These are phyloP conservation scores for Clitarchus hookeri DNA, from an alignment of 2,888 invertebrate genomes.

Conservation along the genomic window DNA sequence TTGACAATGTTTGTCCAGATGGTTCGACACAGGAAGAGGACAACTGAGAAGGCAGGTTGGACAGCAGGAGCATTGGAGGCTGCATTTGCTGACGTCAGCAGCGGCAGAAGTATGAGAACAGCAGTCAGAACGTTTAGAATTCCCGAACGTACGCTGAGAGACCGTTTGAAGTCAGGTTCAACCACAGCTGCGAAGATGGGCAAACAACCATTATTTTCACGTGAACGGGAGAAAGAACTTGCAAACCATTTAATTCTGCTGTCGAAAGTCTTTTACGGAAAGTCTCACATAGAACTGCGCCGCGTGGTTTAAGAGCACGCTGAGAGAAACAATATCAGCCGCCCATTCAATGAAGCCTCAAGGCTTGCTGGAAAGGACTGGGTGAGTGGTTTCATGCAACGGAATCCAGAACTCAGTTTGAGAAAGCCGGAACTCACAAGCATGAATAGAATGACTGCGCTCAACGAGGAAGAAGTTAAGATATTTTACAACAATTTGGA, in stretches of 20 bases:
- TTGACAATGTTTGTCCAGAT: no score
- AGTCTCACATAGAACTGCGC: conserved; percentile 45
- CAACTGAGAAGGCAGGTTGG: conserved; percentile 10
- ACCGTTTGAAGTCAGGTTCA: conserved; percentile 17
- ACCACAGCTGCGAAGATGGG: neutral
- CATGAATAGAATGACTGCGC: conserved; percentile 46
- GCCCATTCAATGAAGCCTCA: conserved; percentile 45
- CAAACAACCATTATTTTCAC: conserved; percentile 41
- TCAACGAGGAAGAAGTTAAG: no score
- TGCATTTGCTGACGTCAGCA: neutral
- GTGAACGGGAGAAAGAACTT: conserved; percentile 44
- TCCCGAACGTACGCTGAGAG: neutral
- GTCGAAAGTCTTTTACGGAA: conserved; percentile 44
- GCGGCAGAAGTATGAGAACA: neutral
- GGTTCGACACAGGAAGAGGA: neutral
- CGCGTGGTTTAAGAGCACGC: conserved; percentile 45
- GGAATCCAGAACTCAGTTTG: conserved; percentile 44
- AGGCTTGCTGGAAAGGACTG: conserved; percentile 47
- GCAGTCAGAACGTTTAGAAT: neutral
- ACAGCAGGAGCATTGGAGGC: neutral
- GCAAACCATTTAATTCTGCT: conserved; percentile 40
- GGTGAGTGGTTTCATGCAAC: conserved; percentile 46
- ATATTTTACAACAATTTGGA: conserved; percentile 46
- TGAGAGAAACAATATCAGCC: conserved; percentile 42
- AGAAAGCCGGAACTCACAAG: conserved; percentile 48